A percentile compares a stretch with the other conserved stretches of the same genome.
Evolutionary conservation across 2,797 vertebrate species (phyloP).

Genomic region (Artibeus jamaicensis): DNA sequence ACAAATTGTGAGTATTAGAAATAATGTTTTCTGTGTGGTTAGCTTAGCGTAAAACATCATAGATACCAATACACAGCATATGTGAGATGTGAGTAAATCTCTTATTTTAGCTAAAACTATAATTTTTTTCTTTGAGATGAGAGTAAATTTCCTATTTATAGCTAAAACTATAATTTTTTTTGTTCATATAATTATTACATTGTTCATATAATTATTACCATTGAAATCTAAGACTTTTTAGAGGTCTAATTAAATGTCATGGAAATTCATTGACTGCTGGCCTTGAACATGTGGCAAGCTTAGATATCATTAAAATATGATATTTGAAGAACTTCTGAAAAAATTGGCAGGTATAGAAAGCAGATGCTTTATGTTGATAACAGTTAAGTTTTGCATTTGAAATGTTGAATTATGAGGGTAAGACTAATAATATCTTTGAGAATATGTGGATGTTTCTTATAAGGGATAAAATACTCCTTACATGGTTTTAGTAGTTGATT

Average conservation of each 20-base stretch:
- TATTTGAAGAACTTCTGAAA: constrained; percentile 32
- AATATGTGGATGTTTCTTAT: background rate
- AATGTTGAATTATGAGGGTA: constrained; percentile 37
- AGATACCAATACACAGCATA: background rate
- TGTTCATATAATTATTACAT: too few species aligned
- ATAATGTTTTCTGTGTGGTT: background rate
- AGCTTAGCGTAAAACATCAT: constrained; percentile 6
- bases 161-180: background rate
- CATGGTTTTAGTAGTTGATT: background rate
- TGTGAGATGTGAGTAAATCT: too few species aligned
- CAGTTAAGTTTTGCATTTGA: constrained; percentile 46
- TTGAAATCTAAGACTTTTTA: background rate
- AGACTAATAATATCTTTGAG: constrained; percentile 52
- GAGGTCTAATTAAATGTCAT: background rate
- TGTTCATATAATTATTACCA: constrained; percentile 1
- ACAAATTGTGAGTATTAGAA: background rate
- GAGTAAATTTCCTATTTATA: constrained; percentile 10
- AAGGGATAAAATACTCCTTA: background rate
- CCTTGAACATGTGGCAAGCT: background rate
- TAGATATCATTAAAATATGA: constrained; percentile 12
- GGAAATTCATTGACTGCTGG: background rate
- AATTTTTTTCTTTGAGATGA: background rate
- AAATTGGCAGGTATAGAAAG: background rate
- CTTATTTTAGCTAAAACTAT: too few species aligned
- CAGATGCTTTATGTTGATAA: constrained; percentile 19